Percentiles rank a stretch among this genome's conserved stretches.
Evolutionary conservation across 2,113 vertebrate species (phyloP).

Genomic region (Mohoua ochrocephala): DNA sequence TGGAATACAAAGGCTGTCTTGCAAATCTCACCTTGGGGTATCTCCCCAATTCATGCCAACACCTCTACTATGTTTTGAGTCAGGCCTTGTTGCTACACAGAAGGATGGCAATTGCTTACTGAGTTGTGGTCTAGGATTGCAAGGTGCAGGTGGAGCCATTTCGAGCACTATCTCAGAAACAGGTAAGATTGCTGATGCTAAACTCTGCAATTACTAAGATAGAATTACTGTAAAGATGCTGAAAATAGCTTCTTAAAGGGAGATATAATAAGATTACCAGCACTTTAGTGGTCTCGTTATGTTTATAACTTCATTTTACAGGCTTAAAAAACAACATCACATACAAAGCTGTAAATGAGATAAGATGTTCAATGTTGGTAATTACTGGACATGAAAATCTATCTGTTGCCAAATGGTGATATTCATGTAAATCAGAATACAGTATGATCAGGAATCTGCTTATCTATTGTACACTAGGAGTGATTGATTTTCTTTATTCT

Average conservation of each 20-base stretch:
- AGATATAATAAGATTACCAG: neutral
- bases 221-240: neutral
- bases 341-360: conserved; percentile 51
- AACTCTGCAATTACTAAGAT: neutral
- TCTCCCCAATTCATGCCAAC: neutral
- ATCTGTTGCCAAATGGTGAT: conserved; percentile 12
- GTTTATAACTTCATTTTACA: conserved; percentile 50
- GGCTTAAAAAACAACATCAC: conserved; percentile 33
- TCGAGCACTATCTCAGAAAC: neutral
- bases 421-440: conserved; percentile 17
- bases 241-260: conserved; percentile 11
- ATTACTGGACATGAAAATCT: conserved; percentile 34
- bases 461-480: neutral
- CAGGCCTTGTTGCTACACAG: neutral
- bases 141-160: neutral
- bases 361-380: conserved; percentile 36
- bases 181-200: neutral
- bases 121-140: neutral
- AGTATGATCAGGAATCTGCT: neutral
- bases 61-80: neutral
- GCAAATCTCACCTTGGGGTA: neutral
- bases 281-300: conserved; percentile 13
- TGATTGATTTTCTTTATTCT: neutral
- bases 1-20: neutral
- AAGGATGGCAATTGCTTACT: neutral